Evolutionary conservation across 2,888 invertebrate genomes (phyloP).

Genomic region (Himalopsyche kuldschensis): DNA sequence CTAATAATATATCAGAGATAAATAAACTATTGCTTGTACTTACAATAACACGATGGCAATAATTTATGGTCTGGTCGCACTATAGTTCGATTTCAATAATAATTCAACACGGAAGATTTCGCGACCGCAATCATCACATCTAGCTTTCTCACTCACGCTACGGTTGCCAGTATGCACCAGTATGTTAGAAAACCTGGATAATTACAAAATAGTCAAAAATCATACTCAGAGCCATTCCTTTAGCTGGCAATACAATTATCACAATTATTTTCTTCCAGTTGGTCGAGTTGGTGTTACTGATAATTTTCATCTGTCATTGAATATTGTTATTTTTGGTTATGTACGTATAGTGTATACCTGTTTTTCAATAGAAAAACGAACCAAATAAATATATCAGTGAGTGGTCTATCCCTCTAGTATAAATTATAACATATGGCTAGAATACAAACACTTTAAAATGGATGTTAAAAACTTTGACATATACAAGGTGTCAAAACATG

Average conservation of each 20-base stretch:
- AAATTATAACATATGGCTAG: neutral
- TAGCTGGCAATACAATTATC: neutral
- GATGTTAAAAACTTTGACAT: constrained; percentile 2
- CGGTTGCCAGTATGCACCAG: neutral
- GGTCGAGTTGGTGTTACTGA: neutral
- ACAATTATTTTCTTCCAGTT: neutral
- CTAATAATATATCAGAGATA: neutral
- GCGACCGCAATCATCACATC: neutral
- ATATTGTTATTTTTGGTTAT: constrained; percentile 21
- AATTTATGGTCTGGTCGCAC: neutral
- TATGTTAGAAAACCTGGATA: neutral
- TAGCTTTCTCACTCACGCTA: neutral
- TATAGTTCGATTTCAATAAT: neutral
- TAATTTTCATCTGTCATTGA: constrained; percentile 15
- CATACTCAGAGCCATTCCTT: neutral
- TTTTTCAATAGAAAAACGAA: neutral
- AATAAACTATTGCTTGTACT: neutral
- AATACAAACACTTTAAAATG: constrained; percentile 3
- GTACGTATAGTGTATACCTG: neutral
- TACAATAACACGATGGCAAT: neutral
- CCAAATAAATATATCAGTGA: neutral
- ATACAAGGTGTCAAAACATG: neutral
- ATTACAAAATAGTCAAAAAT: neutral
- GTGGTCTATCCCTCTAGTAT: neutral
- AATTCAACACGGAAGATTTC: neutral